Base-by-base conservation (phyloP, 2,888 invertebrate genomes). In the Drosophila prostipennis region DNA sequence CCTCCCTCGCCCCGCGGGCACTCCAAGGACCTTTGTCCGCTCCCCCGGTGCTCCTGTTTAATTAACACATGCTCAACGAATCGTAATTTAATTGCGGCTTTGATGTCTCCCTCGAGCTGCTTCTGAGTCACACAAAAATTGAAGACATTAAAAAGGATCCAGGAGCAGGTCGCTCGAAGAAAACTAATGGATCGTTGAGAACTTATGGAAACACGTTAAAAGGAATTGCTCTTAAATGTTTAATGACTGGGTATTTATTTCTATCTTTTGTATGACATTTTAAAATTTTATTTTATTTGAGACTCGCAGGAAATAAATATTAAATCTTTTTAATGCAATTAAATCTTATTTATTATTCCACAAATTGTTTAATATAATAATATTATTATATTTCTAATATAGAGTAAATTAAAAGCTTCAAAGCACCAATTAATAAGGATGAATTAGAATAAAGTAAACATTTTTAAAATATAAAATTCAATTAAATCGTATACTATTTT, bases 51-150 rank as follows among this genome's bases (percentile, higher is more conserved):
- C 69, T 65, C 74, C 77, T 86, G 87, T 90, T 72, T 91, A 91
- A 90, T 90, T 91, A 91, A 90, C 90, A 90, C 85, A 87, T 90
- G 91, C 89, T 91, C 90, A 83, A 72, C 90, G 89, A 89, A 89
- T 89, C 89, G 90, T 90, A 90, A 91, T 90, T 89, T 85, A 87
- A 91, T 89, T 90, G 87, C 80, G 78, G 75, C 78, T 73, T 72
- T 72, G 76, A 61, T 58, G 73, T 72, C 55, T 45, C 69, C 72
- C 74, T 54, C 43, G 70, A 60, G 58, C 40, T 7, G n/a, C 19
- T 14, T 29, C 55, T 64, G 55, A 73, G 73, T 73, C 74, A 73
- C 55, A 63, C 54, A 51, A 64, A 48, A 32, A 34, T 46, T 40
- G 26, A 73, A 64, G 70, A 73, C 51, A 49, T 39, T 39, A 16